Percentiles rank a stretch among this genome's conserved stretches.
Evolutionary conservation across 2,797 vertebrate genomes (phyloP).

Genomic region (Stomatorhinus walkeri): DNA sequence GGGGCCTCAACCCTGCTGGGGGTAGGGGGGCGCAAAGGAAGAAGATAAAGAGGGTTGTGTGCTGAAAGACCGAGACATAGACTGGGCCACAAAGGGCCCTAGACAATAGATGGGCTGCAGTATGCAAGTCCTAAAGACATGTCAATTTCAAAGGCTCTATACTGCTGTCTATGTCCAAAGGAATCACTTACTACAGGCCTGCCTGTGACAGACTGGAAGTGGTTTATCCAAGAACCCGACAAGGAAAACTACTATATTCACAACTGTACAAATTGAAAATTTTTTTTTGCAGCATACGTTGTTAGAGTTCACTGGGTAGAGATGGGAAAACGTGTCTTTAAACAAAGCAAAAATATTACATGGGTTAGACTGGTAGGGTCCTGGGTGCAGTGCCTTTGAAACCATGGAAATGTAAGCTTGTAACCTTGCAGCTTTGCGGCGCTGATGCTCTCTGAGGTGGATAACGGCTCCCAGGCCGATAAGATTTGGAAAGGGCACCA

Average conservation of each 20-base stretch:
- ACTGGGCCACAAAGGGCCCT: not conserved
- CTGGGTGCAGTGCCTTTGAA: not conserved
- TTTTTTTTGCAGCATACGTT: not conserved
- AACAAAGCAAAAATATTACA: not conserved
- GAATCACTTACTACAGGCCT: not conserved
- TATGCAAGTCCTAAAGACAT: constrained; percentile 11
- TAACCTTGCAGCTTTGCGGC: not conserved
- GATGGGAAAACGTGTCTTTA: not conserved
- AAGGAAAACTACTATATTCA: not conserved
- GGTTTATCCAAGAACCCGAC: not conserved
- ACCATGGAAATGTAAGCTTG: not conserved
- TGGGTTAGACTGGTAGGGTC: not conserved
- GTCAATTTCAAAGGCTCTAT: not conserved
- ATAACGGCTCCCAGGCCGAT: not conserved
- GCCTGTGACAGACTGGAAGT: not conserved
- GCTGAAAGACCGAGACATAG: not conserved
- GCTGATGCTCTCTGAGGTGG: not conserved
- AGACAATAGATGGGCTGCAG: not conserved
- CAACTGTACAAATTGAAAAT: not conserved
- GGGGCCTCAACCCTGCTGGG: not conserved
- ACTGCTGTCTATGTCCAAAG: not conserved
- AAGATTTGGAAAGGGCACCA: not conserved
- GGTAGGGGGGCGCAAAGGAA: not conserved
- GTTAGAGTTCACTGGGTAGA: not conserved
- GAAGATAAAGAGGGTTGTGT: not conserved